Base-by-base conservation (phyloP, 2,888 invertebrate genomes). In the Agrilus mali region DNA sequence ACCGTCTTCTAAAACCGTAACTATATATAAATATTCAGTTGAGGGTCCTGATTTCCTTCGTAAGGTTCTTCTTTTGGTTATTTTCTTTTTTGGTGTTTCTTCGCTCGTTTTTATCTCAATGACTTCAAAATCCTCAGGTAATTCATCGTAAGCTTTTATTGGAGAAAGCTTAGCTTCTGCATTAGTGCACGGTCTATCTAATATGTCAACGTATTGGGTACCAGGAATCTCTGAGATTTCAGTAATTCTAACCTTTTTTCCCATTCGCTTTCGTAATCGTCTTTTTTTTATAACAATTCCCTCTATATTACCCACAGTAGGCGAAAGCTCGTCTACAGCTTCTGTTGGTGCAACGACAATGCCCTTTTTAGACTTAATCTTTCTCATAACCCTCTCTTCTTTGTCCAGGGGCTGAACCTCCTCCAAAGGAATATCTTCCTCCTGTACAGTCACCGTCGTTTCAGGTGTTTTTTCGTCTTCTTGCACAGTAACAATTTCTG, bases 61-160 rank as follows among this genome's bases (percentile, higher is more conserved):
- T 17, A 52, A 49, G 14, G 46, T 50, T 15, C 50, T 47, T 37
- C 52, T 56, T 6, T 58, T 47, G 46, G 20, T 55, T 44, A 60
- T 56, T 43, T 68, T 64, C 47, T 65, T 68, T 42, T 60, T 63
- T 0, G 67, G 63, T 46, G 55, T 53, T 17, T 64, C 66, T 41
- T 60, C 58, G 10, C 60, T 58, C 1, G 68, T 67, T 4, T 61
- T 58, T 10, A 68, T 64, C 53, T 69, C 66, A 2, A 66, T 65
- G 1, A 68, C 50, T 22, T 63, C 61, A 1, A 66, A 59, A 43
- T 64, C 61, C 50, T 59, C 61, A 7, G 60, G 57, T 8, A 62
- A 42, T 48, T 62, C 60, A 36, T 59, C 54, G 5, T 27, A 27
- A 2, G 10, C 10, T 27, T 27, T 27, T 27, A 27, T 27, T 3